A percentile compares a stretch with the other conserved stretches of the same genome.
Conservation (phyloP, 2,797 vertebrate species). For the Salmo trutta region DNA sequence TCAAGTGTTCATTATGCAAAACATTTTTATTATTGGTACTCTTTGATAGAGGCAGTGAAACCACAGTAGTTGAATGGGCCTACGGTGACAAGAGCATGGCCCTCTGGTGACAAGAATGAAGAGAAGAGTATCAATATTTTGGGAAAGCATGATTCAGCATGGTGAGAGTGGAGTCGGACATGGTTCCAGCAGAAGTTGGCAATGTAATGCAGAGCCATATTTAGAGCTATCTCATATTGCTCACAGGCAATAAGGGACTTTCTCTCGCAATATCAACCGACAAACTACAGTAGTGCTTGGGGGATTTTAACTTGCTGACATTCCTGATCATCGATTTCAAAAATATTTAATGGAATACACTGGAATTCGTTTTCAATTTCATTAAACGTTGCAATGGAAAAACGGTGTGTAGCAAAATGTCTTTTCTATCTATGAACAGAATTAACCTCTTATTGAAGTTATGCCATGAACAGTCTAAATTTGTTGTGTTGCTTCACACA, state of each 20-base stretch:
- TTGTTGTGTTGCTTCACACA: slow-evolving; percentile 46
- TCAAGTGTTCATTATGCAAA: neutral
- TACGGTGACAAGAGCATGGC: neutral
- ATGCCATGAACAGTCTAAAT: neutral
- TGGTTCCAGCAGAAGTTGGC: neutral
- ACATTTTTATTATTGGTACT: neutral
- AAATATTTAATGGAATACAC: neutral
- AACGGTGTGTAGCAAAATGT: neutral
- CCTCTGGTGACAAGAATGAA: neutral
- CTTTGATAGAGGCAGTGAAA: neutral
- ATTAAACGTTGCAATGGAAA: neutral
- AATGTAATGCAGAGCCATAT: neutral
- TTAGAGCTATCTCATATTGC: neutral
- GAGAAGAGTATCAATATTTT: neutral
- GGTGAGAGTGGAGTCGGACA: neutral
- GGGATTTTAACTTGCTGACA: neutral
- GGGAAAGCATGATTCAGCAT: neutral
- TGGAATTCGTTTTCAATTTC: neutral
- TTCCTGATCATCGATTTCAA: neutral
- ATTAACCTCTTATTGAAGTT: neutral
- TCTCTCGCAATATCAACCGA: neutral
- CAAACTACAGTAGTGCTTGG: neutral
- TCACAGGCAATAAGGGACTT: neutral
- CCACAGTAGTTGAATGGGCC: neutral
- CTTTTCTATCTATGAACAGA: neutral